These are phyloP conservation scores for Apamea monoglypha DNA, from an alignment of 2,888 invertebrate genomes.

Conservation along the genomic window DNA sequence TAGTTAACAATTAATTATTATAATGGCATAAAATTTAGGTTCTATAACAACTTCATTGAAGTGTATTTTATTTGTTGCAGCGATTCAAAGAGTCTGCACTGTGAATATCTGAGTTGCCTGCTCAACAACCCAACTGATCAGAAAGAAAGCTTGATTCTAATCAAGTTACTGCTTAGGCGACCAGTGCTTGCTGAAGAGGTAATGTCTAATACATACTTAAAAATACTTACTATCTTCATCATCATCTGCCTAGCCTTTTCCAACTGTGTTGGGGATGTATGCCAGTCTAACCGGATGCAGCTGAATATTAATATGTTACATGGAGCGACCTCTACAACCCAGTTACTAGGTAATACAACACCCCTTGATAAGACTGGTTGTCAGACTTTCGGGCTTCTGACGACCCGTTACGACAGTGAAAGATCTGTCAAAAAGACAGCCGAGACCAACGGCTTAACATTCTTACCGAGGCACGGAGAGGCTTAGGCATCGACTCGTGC, in stretches of 20 bases:
- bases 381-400: background rate
- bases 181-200: slow-evolving; percentile 81
- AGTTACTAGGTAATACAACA: background rate
- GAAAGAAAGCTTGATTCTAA: slow-evolving; percentile 77
- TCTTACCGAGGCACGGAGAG: background rate
- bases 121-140: slow-evolving; percentile 68
- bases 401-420: background rate
- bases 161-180: slow-evolving; percentile 78
- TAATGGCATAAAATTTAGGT: background rate
- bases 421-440: background rate
- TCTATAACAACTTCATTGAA: background rate
- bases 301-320: background rate
- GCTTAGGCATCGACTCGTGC: background rate
- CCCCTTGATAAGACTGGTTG: background rate
- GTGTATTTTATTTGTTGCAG: slow-evolving; percentile 64
- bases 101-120: slow-evolving; percentile 75
- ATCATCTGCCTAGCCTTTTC: background rate
- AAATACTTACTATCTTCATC: background rate
- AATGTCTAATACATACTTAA: slow-evolving; percentile 6
- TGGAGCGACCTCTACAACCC: background rate
- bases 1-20: background rate
- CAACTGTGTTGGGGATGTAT: background rate
- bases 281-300: background rate
- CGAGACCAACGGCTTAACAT: background rate
- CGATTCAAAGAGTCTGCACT: slow-evolving; percentile 76